Conservation (phyloP, 2,797 vertebrate genomes). For the Iguana delicatissima region DNA sequence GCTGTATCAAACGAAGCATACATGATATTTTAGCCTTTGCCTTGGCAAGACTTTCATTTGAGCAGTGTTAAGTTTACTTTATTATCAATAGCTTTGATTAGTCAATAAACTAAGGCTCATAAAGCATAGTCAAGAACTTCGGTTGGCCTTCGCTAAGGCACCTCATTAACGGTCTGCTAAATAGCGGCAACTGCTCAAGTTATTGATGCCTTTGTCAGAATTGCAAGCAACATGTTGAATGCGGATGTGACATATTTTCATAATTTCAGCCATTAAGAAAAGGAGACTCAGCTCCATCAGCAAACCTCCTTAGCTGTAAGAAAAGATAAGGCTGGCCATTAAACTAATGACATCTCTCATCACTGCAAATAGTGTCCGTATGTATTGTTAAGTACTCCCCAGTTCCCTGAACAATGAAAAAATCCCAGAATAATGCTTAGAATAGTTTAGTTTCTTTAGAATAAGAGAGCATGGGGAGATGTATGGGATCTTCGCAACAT, state of each 20-base stretch:
- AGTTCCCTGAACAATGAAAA: not conserved
- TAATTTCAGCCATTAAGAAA: conserved; percentile 73
- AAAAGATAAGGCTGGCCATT: conserved; percentile 65
- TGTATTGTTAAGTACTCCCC: not conserved
- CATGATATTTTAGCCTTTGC: not conserved
- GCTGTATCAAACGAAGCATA: not conserved
- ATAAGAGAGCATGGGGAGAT: not conserved
- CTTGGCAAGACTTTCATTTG: not conserved
- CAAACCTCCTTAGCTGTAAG: conserved; percentile 61
- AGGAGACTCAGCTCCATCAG: conserved; percentile 67
- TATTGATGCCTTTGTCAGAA: conserved; percentile 68
- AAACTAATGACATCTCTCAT: conserved; percentile 71
- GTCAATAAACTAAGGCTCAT: conserved; percentile 27
- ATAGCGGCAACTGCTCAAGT: conserved; percentile 62
- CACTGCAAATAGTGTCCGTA: conserved; percentile 40
- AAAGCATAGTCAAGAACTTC: conserved; percentile 55
- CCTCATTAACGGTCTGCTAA: conserved; percentile 62
- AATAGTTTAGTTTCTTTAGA: not conserved
- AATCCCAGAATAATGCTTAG: not conserved
- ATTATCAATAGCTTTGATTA: conserved; percentile 18
- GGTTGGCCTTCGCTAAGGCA: conserved; percentile 34
- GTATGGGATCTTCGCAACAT: not conserved
- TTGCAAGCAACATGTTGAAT: conserved; percentile 69
- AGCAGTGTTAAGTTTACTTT: not conserved
- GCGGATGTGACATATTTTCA: conserved; percentile 69